Evolutionary conservation across 1,140 invertebrate species (phyloP), one percentile per base, ranked within the genome.

Genomic region (Leucophenga varia): DNA sequence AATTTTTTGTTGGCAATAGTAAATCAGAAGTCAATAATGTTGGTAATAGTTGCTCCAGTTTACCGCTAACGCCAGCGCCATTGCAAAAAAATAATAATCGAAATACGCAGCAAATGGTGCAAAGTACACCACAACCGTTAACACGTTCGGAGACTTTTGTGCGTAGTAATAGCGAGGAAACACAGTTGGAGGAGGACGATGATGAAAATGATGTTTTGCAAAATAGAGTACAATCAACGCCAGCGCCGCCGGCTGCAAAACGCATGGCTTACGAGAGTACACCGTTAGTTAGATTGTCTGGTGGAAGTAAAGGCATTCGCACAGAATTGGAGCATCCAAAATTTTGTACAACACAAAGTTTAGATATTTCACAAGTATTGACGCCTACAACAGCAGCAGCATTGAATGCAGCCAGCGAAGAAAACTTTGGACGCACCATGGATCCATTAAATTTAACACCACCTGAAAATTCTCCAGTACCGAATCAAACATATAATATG

Each of bases 141-240:
- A 47, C 69, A 39, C 54, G 70, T 5, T 72, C 70, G 36, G 70
- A 73, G 30, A 74, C 71, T 3, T 74, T 74, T 59, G 59, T 74
- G 1, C 67, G 70, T 19, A 50, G 54, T 13, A 25, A 47, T 6
- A 47, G 37, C 22, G 61, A 67, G 30, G 18, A 30, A 30, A 7
- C 25, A 30, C 25, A 30, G 7, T 30, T 38, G 3, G 34, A 35
- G 17, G 36, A 32, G n/a, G 59, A 59, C 18, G 41, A 48, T 32
- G 50, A 52, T n/a, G 9, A 31, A 9, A 42, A 30, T 42, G n/a
- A 30, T 42, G 14, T n/a, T 47, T 13, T 13, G 19, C 17, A 3
- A 18, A 5, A 21, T 8, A 14, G 12, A n/a, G 32, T 10, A 34
- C 39, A 47, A 43, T 31, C 30, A 3, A 52, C 38, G 20, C 49